phyloP scores from a whole-genome alignment of 1,140 invertebrate genomes.

The Grapholita molesta region DNA sequence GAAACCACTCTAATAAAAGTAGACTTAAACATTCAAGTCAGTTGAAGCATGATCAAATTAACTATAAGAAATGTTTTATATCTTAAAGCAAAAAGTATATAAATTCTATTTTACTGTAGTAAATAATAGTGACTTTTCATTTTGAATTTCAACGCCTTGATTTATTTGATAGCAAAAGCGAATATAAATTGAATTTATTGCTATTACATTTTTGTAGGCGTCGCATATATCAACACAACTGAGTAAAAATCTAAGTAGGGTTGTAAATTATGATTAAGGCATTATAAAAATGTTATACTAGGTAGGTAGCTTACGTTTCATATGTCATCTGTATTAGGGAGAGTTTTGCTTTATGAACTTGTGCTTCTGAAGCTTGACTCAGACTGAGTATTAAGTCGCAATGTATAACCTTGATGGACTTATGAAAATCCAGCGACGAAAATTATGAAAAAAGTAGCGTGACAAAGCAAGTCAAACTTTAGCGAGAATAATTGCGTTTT shows the following conservation, averaged over 20 bases:
- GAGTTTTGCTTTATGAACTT: neutral
- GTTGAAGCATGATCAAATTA: too few species aligned
- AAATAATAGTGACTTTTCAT: too few species aligned
- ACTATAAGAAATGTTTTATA: too few species aligned
- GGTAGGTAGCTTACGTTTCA: too few species aligned
- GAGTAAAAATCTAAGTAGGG: neutral
- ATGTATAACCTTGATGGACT: neutral
- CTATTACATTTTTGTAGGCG: neutral
- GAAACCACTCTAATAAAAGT: too few species aligned
- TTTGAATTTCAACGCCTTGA: neutral
- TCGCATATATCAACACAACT: neutral
- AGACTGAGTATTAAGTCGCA: neutral
- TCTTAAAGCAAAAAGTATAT: too few species aligned
- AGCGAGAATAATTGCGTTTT: constrained; percentile 1
- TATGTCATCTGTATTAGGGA: neutral
- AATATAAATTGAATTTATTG: neutral
- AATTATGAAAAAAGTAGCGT: constrained; percentile 3
- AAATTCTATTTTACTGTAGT: too few species aligned
- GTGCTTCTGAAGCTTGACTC: neutral
- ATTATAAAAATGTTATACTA: too few species aligned
- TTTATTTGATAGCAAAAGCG: neutral
- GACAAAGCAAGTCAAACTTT: constrained; percentile 3
- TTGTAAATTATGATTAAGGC: neutral
- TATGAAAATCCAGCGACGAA: neutral
- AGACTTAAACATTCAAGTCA: too few species aligned